A percentile compares a stretch with the other conserved stretches of the same genome.
Conservation (phyloP, 2,888 invertebrate genomes). For the Heliconius charithonia region DNA sequence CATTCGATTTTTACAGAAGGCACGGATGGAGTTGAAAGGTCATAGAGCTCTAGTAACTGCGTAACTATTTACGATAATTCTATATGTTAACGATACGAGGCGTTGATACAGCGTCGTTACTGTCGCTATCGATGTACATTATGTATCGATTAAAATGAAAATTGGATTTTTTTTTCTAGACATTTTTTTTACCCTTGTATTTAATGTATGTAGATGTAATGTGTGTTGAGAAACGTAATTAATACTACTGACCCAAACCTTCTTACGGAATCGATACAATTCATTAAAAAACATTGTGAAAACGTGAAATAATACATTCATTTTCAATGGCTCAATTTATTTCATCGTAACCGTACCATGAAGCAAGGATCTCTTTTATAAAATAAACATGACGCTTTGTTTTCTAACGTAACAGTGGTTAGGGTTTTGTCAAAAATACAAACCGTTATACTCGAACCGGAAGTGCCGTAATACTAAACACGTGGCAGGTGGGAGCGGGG, state of each 20-base stretch:
- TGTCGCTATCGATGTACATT: conserved; percentile 4
- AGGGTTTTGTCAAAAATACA: conserved; percentile 41
- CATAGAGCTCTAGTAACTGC: conserved; percentile 6
- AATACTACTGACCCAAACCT: background rate
- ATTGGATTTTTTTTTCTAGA: background rate
- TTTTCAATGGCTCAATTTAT: conserved; percentile 18
- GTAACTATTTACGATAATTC: conserved; percentile 21
- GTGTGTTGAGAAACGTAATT: too few relatives aligned
- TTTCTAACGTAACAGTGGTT: conserved; percentile 35
- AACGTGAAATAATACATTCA: conserved; percentile 12
- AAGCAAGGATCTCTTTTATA: conserved; percentile 26
- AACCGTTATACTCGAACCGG: conserved; percentile 35
- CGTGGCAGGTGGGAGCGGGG: background rate
- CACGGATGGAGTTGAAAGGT: conserved; percentile 2
- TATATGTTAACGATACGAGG: conserved; percentile 15
- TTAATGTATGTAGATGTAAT: too few relatives aligned
- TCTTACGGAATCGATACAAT: background rate
- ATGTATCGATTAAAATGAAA: conserved; percentile 9
- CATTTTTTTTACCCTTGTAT: too few relatives aligned
- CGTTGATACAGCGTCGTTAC: conserved; percentile 7
- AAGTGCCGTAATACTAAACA: conserved; percentile 17
- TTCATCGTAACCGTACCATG: conserved; percentile 14
- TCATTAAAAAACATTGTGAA: conserved; percentile 12
- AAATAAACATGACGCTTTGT: conserved; percentile 34
- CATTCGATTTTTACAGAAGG: background rate